These are phyloP conservation scores for Elephantulus edwardii DNA, from an alignment of 2,113 vertebrate genomes.

Conservation along the genomic window DNA sequence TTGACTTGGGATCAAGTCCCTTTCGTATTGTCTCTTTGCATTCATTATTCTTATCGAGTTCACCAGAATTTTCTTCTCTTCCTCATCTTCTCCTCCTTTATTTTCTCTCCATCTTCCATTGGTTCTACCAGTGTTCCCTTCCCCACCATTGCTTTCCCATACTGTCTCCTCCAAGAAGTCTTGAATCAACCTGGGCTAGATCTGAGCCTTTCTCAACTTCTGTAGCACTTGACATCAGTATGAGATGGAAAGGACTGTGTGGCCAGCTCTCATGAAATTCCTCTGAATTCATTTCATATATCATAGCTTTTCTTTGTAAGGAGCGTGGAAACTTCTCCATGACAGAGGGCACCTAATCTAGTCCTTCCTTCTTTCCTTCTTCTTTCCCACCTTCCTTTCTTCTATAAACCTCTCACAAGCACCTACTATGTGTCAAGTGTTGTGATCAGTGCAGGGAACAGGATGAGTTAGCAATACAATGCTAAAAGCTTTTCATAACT, in stretches of 20 bases:
- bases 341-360: not conserved
- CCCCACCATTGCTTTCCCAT: fast-evolving
- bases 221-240: not conserved
- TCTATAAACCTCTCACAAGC: not conserved
- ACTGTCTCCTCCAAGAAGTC: not conserved
- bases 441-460: not conserved
- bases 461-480: fast-evolving
- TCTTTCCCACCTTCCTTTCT: not conserved
- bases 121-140: not conserved
- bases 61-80: not conserved
- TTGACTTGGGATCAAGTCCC: not conserved
- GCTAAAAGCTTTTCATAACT: not conserved
- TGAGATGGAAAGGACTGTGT: not conserved
- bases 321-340: not conserved
- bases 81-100: not conserved
- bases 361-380: fast-evolving
- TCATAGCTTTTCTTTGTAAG: not conserved
- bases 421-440: not conserved
- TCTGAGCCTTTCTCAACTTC: not conserved
- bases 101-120: not conserved
- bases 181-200: not conserved
- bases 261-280: not conserved
- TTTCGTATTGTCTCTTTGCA: not conserved
- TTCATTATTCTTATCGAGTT: not conserved
- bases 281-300: not conserved